Evolutionary conservation across 1,140 invertebrate species (phyloP).

Genomic region (Asbolus verrucosus): DNA sequence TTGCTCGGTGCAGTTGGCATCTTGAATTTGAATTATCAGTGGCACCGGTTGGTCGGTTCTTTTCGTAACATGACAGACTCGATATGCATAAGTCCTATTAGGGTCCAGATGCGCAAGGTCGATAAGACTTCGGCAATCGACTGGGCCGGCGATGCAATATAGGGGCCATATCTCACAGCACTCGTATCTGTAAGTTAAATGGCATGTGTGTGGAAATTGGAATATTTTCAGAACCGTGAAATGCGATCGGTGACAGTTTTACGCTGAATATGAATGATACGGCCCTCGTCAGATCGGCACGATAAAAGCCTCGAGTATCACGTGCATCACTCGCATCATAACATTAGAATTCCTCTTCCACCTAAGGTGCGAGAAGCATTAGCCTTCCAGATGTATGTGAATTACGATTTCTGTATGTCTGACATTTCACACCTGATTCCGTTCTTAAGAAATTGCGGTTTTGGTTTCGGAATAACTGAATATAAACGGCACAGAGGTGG

Average conservation of each 20-base stretch:
- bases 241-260: slow-evolving; percentile 21
- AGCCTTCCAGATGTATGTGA: slow-evolving; percentile 33
- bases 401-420: slow-evolving; percentile 23
- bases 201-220: slow-evolving; percentile 40
- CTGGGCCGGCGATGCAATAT: too few relatives aligned
- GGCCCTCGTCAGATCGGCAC: background rate
- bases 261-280: slow-evolving; percentile 30
- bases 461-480: slow-evolving; percentile 46
- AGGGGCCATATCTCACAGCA: slow-evolving; percentile 7
- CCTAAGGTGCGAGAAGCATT: slow-evolving; percentile 1
- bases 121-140: too few relatives aligned
- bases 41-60: too few relatives aligned
- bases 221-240: slow-evolving; percentile 33
- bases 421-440: slow-evolving; percentile 44
- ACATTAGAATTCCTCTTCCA: background rate
- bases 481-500: slow-evolving; percentile 38
- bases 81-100: slow-evolving; percentile 10
- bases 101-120: slow-evolving; percentile 8
- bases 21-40: slow-evolving; percentile 26
- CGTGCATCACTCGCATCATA: background rate
- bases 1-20: slow-evolving; percentile 20
- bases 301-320: slow-evolving; percentile 39
- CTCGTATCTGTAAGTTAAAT: slow-evolving; percentile 29
- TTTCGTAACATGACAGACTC: background rate
- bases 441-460: slow-evolving; percentile 42